These are phyloP conservation scores for Octomys mimax DNA, from an alignment of 2,797 vertebrate genomes.

Conservation along the genomic window DNA sequence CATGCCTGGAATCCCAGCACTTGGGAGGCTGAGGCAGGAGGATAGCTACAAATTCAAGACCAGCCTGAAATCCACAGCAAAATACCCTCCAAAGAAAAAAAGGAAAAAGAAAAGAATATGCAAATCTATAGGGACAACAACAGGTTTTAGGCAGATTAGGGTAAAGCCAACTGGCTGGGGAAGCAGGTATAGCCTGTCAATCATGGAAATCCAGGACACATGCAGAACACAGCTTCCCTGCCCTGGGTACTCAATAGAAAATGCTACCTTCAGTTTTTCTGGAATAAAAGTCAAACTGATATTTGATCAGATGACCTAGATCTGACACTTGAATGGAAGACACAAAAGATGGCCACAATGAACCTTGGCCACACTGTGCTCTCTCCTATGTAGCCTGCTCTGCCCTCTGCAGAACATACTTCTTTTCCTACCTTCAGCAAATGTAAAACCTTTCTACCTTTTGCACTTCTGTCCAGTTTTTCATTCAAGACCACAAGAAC, in stretches of 20 bases:
- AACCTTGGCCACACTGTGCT: background rate
- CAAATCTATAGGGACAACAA: conserved; percentile 13
- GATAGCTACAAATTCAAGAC: background rate
- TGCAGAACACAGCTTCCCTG: background rate
- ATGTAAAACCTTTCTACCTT: background rate
- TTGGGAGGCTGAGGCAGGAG: background rate
- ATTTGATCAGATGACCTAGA: background rate
- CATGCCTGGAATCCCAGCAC: background rate
- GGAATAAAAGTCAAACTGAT: background rate
- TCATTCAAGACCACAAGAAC: background rate
- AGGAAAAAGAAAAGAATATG: background rate
- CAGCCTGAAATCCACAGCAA: background rate
- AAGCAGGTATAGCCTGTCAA: background rate
- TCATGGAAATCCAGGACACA: background rate
- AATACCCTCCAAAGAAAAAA: background rate
- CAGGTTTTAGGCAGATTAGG: background rate
- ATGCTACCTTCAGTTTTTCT: background rate
- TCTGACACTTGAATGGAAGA: background rate
- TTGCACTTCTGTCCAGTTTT: background rate
- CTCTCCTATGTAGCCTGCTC: background rate
- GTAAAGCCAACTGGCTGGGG: background rate
- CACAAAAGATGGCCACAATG: background rate
- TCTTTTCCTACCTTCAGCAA: background rate
- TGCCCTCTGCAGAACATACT: background rate
- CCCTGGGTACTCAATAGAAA: background rate